Percentiles rank a stretch among this genome's conserved stretches.
Conservation (phyloP, 2,113 vertebrate species). For the Noturus placidus region DNA sequence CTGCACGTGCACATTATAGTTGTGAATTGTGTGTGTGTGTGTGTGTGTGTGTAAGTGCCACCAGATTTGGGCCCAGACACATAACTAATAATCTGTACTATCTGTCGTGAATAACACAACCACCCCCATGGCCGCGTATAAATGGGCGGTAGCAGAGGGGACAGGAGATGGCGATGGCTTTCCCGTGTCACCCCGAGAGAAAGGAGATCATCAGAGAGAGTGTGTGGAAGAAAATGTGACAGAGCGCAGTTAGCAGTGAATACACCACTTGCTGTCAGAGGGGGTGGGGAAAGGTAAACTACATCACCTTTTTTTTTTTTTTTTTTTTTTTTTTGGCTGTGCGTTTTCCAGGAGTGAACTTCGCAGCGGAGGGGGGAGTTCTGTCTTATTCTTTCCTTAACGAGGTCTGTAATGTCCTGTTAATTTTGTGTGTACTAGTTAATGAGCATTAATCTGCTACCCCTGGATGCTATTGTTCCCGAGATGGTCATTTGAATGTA, state of each 20-base stretch:
- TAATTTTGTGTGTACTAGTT: conserved; percentile 82
- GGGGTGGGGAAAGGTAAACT: conserved; percentile 70
- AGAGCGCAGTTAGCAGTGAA: conserved; percentile 76
- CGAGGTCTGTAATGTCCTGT: conserved; percentile 81
- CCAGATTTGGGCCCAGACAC: conserved; percentile 50
- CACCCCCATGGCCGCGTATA: conserved; percentile 63
- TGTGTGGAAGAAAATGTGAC: conserved; percentile 83
- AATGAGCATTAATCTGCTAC: conserved; percentile 92
- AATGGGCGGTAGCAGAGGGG: conserved; percentile 59
- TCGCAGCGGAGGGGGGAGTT: conserved; percentile 43
- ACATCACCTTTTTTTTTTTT: conserved; percentile 18
- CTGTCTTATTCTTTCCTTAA: conserved; percentile 62
- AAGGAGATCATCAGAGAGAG: conserved; percentile 76
- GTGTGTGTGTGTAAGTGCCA: not conserved
- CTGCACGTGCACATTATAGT: not conserved
- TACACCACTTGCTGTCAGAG: conserved; percentile 71
- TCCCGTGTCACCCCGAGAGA: conserved; percentile 82
- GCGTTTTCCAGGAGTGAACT: conserved; percentile 61
- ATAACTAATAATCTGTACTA: conserved; percentile 60
- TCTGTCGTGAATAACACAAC: conserved; percentile 56
- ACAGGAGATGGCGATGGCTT: conserved; percentile 66
- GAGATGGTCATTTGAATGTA: conserved; percentile 88
- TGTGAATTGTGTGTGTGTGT: not conserved
- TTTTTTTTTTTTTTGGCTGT: conserved; percentile 7
- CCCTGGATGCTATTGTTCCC: conserved; percentile 88